These are phyloP conservation scores for Sterrhoptilus dennistouni DNA, from an alignment of 2,113 vertebrate species.

Conservation along the genomic window DNA sequence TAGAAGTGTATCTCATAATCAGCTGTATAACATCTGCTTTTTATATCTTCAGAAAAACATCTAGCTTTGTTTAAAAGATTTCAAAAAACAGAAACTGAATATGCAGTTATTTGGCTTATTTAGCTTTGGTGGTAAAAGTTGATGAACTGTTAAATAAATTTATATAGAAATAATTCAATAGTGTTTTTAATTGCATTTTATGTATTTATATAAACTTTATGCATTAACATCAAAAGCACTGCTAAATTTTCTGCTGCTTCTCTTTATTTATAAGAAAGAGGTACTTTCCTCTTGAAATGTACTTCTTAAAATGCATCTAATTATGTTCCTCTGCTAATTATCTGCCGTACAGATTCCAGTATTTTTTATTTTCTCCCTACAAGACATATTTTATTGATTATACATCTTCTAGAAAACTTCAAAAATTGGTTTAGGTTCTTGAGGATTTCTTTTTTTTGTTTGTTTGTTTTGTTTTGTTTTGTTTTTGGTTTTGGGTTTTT, in stretches of 20 bases:
- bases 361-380: neutral
- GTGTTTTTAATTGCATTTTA: neutral
- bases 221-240: neutral
- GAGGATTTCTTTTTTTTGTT: neutral
- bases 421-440: accelerated
- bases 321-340: neutral
- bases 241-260: neutral
- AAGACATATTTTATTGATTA: neutral
- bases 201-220: neutral
- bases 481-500: too few relatives aligned
- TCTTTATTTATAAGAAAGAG: neutral
- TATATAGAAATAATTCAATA: neutral
- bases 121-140: neutral
- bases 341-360: neutral
- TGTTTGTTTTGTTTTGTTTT: too few relatives aligned
- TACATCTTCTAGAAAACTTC: neutral
- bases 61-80: neutral
- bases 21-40: neutral
- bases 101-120: neutral
- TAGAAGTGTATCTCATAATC: neutral
- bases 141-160: neutral
- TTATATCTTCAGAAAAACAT: neutral
- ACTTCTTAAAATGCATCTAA: neutral
- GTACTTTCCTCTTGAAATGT: neutral
- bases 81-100: neutral